phyloP scores from a whole-genome alignment of 2,797 vertebrate genomes.

The Hapalemur alaotrensis region DNA sequence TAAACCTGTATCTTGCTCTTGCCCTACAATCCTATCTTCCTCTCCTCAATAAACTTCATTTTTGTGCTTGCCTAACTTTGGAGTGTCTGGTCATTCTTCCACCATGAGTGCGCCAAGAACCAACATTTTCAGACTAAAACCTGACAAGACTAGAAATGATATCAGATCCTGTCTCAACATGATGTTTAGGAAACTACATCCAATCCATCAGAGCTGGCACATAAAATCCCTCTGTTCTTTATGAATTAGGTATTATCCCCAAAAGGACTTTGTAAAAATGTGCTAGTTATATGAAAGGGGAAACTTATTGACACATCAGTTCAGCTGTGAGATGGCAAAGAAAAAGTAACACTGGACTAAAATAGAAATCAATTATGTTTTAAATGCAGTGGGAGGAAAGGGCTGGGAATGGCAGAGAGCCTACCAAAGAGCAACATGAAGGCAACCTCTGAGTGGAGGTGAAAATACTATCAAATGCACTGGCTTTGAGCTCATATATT shows the following conservation, averaged over 20 bases:
- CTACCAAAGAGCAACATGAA: background rate
- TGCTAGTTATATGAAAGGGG: background rate
- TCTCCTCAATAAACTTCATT: too few species aligned
- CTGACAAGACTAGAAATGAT: background rate
- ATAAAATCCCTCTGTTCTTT: background rate
- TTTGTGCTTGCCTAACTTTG: too few species aligned
- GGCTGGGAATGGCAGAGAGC: background rate
- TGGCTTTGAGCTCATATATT: background rate
- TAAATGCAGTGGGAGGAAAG: background rate
- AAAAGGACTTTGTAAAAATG: conserved; percentile 15
- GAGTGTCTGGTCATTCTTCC: too few species aligned
- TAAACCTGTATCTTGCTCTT: too few species aligned
- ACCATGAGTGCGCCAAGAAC: too few species aligned
- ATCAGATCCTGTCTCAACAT: background rate
- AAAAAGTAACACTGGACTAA: background rate
- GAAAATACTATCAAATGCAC: background rate
- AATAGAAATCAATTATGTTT: background rate
- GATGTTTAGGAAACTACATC: background rate
- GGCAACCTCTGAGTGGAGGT: background rate
- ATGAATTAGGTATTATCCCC: background rate
- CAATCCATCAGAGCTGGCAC: background rate
- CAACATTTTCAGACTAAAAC: too few species aligned
- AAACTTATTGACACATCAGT: background rate
- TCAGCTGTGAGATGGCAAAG: background rate
- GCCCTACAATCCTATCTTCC: too few species aligned